Evolutionary conservation across 2,888 invertebrate genomes (phyloP), one percentile per base, ranked within the genome.

Genomic region (Lithophane socia): DNA sequence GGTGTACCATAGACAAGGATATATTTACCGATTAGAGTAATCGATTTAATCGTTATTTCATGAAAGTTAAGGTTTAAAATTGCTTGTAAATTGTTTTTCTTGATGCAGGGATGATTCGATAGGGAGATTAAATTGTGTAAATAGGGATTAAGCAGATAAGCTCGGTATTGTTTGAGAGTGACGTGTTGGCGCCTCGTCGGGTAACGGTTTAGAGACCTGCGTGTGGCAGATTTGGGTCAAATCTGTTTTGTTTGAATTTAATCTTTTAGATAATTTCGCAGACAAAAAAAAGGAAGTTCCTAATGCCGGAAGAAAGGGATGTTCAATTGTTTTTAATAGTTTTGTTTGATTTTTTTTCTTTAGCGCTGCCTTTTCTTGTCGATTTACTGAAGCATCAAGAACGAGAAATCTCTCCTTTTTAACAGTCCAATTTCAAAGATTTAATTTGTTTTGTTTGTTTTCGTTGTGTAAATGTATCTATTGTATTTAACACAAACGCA

Each of bases 91-190:
- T 82, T 79, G 85, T 84, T 88, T 84, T 79, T 73, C 81, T 85
- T 82, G 82, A 82, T 60, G 76, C 79, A 87, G 87, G 84, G 89
- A 90, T 91, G 92, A 88, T 86, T 88, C 85, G 87, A 89, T 88
- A 86, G 84, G 91, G 87, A 93, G 96, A 96, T 96, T 96, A 96
- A 96, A 94, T 95, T 96, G 96, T 96, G 95, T 96, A 96, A 96
- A 96, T 94, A 96, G 92, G 96, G 96, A 96, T 96, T 96, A 96
- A 92, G 92, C 88, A 95, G 96, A 95, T 96, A 96, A 96, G 94
- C 94, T 77, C 84, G 87, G 90, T 88, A 94, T 96, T 96, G 96
- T 96, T 93, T 93, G 92, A 88, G 85, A 90, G 93, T 94, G 94
- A 93, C 93, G 94, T 90, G 93, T 90, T 93, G 95, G 94, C 95